Percentiles rank a stretch among this genome's conserved stretches.
phyloP scores from a whole-genome alignment of 2,797 vertebrate genomes.

The Myotis myotis region DNA sequence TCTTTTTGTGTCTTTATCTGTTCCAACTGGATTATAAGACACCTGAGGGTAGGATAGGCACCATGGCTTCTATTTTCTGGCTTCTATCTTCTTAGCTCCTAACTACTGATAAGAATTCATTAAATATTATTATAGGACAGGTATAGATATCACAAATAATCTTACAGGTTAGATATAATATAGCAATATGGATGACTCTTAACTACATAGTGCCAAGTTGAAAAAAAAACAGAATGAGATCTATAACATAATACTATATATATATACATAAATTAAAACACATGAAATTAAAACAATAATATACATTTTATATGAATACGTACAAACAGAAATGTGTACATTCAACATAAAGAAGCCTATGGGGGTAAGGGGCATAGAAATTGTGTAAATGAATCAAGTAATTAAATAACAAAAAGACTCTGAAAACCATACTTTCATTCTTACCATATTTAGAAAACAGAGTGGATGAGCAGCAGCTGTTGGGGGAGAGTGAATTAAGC shows the following conservation, averaged over 20 bases:
- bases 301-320: neutral
- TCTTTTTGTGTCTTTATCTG: neutral
- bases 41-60: neutral
- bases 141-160: neutral
- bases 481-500: neutral
- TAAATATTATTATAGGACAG: neutral
- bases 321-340: neutral
- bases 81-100: neutral
- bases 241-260: neutral
- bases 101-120: neutral
- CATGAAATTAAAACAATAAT: neutral
- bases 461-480: neutral
- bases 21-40: neutral
- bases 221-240: neutral
- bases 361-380: neutral
- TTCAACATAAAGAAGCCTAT: neutral
- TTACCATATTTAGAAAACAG: neutral
- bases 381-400: neutral
- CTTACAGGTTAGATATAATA: neutral
- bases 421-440: neutral
- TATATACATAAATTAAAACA: neutral
- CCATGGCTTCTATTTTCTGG: neutral
- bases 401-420: neutral
- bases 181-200: neutral
- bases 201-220: neutral